A percentile compares a stretch with the other conserved stretches of the same genome.
phyloP scores from a whole-genome alignment of 2,888 invertebrate genomes.

The Diarsia dahlii region DNA sequence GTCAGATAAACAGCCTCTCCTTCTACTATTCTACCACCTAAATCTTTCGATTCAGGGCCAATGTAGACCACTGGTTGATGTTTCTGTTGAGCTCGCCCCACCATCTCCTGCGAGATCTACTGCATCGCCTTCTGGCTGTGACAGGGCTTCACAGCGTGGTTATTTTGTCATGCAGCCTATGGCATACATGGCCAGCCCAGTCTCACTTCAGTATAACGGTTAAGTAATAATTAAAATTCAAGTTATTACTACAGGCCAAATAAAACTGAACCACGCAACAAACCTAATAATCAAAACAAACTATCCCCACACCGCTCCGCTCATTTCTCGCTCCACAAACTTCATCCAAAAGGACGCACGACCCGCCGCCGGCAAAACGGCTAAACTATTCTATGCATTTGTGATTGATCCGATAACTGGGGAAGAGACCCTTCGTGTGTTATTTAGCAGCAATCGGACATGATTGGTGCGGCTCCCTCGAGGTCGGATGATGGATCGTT shows the following conservation, averaged over 20 bases:
- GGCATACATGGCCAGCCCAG: no score
- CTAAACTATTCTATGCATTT: slow-evolving; percentile 86
- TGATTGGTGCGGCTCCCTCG: slow-evolving; percentile 68
- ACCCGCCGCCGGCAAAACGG: slow-evolving; percentile 64
- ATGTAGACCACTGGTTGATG: no score
- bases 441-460: slow-evolving; percentile 75
- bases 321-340: slow-evolving; percentile 46
- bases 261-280: background rate
- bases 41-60: no score
- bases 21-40: background rate
- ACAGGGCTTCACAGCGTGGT: no score
- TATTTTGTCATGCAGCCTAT: no score
- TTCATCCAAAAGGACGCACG: slow-evolving; percentile 35
- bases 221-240: background rate
- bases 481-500: slow-evolving; percentile 65
- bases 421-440: slow-evolving; percentile 68
- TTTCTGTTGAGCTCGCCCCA: no score
- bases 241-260: background rate
- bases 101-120: no score
- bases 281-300: slow-evolving; percentile 28
- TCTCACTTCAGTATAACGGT: no score
- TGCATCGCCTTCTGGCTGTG: no score
- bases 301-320: slow-evolving; percentile 5
- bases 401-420: slow-evolving; percentile 82
- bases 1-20: background rate